Evolutionary conservation across 1,140 invertebrate species (phyloP).

Genomic region (Asobara japonica): DNA sequence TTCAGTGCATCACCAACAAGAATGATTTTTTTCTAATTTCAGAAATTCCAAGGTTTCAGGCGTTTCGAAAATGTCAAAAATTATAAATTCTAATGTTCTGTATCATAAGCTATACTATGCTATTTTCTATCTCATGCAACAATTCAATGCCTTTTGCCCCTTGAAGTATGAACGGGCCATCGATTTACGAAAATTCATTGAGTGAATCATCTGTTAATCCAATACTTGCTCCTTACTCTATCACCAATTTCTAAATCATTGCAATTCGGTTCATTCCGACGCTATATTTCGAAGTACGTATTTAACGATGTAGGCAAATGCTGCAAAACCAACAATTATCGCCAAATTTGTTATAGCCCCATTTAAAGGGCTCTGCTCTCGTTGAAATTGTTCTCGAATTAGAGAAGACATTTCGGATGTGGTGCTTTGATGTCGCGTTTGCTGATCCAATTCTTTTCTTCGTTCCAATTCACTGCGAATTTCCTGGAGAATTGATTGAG

Average conservation of each 20-base stretch:
- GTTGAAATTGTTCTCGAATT: constrained; percentile 66
- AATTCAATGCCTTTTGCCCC: too few species aligned
- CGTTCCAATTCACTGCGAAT: constrained; percentile 63
- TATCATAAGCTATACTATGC: too few species aligned
- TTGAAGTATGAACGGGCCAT: not conserved
- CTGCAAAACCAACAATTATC: constrained; percentile 84
- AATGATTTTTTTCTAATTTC: too few species aligned
- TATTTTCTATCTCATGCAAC: too few species aligned
- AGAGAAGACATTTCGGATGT: constrained; percentile 58
- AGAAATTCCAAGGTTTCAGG: too few species aligned
- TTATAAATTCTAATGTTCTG: too few species aligned
- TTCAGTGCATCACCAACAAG: too few species aligned
- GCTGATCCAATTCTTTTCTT: constrained; percentile 63
- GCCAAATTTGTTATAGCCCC: constrained; percentile 81
- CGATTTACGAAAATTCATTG: not conserved
- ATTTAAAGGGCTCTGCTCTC: constrained; percentile 76
- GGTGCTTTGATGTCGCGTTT: constrained; percentile 53
- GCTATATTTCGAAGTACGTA: constrained; percentile 76
- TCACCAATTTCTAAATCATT: not conserved
- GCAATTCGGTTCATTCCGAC: constrained; percentile 48
- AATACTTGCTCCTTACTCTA: not conserved
- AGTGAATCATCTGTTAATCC: not conserved
- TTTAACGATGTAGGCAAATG: constrained; percentile 87
- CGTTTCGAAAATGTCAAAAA: too few species aligned
- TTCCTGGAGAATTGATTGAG: constrained; percentile 52